phyloP scores from a whole-genome alignment of 2,113 vertebrate species.

The Neopipo cinnamomea region DNA sequence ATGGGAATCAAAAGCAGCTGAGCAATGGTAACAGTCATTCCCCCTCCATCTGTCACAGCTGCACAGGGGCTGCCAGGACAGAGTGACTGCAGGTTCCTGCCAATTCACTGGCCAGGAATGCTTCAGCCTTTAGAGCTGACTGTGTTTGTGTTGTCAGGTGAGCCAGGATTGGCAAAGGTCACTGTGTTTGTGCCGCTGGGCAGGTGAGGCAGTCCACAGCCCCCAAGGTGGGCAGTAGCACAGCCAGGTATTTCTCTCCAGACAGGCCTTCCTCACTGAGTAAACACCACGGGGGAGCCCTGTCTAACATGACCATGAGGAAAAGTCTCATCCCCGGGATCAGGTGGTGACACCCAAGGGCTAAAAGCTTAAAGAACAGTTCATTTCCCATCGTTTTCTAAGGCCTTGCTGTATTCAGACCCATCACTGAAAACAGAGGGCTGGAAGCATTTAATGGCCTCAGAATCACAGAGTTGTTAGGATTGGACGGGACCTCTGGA shows the following conservation, averaged over 20 bases:
- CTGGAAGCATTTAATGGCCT: background rate
- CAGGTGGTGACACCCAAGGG: background rate
- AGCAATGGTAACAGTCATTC: accelerated
- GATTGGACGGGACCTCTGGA: background rate
- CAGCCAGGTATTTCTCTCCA: accelerated
- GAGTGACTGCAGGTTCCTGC: background rate
- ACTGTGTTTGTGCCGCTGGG: accelerated
- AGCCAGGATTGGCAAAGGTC: too few relatives aligned
- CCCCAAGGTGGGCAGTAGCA: accelerated
- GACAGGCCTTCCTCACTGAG: background rate
- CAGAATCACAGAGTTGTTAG: background rate
- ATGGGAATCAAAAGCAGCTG: background rate
- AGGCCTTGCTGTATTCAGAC: accelerated
- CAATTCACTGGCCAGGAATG: background rate
- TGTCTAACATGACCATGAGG: accelerated
- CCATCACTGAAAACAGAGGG: background rate
- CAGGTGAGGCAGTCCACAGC: background rate
- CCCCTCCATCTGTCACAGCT: background rate
- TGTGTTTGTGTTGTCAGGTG: background rate
- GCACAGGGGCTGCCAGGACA: background rate
- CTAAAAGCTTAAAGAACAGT: background rate
- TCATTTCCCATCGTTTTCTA: background rate
- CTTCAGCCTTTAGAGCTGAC: background rate
- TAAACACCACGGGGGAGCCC: accelerated
- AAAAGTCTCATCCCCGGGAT: accelerated